Evolutionary conservation across 1,140 invertebrate genomes (phyloP).

Genomic region (Drosophila carrolli): DNA sequence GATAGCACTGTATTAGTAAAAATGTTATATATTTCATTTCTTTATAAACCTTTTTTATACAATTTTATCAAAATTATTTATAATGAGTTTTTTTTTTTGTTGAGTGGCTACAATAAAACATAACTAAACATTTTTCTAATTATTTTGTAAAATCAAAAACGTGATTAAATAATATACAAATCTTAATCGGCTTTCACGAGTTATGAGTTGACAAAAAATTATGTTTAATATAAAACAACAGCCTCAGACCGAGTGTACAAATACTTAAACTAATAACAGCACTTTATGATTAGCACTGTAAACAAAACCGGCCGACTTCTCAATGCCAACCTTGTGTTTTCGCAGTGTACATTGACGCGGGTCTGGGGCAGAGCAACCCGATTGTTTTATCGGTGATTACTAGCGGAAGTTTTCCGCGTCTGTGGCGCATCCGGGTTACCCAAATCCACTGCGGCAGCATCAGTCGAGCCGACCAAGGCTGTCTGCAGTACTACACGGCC

Average conservation of each 20-base stretch:
- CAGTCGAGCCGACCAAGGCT: constrained; percentile 91
- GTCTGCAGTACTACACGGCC: constrained; percentile 91
- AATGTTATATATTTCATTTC: too few relatives aligned
- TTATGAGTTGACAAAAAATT: too few relatives aligned
- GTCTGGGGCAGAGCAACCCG: constrained; percentile 89
- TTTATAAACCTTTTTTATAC: too few relatives aligned
- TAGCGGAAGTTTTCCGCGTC: constrained; percentile 90
- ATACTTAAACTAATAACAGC: background rate
- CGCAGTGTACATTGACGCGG: constrained; percentile 93
- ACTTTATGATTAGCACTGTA: constrained; percentile 5
- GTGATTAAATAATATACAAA: too few relatives aligned
- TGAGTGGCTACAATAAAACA: too few relatives aligned
- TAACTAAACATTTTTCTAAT: too few relatives aligned
- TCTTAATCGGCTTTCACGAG: too few relatives aligned
- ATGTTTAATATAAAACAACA: background rate
- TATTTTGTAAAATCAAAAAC: too few relatives aligned
- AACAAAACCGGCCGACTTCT: background rate
- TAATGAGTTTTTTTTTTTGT: too few relatives aligned
- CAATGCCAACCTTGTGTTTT: constrained; percentile 32
- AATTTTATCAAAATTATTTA: too few relatives aligned
- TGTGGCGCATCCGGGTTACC: constrained; percentile 92
- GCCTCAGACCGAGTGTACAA: background rate
- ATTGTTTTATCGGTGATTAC: constrained; percentile 92
- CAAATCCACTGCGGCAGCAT: constrained; percentile 92
- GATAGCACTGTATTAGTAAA: too few relatives aligned